Percentiles rank a stretch among this genome's conserved stretches.
These are phyloP conservation scores for Drosophila orosa DNA, from an alignment of 1,140 invertebrate species.

Conservation along the genomic window DNA sequence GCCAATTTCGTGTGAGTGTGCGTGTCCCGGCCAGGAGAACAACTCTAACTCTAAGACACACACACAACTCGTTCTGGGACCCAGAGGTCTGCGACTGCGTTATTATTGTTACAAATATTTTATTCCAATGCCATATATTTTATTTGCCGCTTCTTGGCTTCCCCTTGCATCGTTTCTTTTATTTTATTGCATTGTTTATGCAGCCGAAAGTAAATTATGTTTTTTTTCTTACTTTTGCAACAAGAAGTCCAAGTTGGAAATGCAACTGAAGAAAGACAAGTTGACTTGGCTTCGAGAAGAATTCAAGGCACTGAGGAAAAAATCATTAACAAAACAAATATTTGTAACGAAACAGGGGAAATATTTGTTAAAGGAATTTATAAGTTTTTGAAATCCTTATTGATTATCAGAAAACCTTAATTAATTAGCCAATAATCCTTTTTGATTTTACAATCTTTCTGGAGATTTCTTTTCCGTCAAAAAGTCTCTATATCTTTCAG, in stretches of 20 bases:
- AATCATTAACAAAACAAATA: too few species aligned
- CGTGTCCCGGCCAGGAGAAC: constrained; percentile 2
- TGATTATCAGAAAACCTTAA: background rate
- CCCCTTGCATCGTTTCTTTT: constrained; percentile 64
- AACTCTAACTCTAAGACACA: constrained; percentile 40
- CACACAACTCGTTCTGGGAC: constrained; percentile 26
- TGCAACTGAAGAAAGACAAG: constrained; percentile 21
- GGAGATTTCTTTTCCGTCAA: background rate
- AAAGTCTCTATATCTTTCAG: background rate
- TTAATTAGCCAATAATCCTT: too few species aligned
- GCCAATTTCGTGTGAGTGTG: constrained; percentile 66
- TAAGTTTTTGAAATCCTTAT: background rate
- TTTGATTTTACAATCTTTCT: background rate
- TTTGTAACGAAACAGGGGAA: background rate
- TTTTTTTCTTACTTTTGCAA: constrained; percentile 49
- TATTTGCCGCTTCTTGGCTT: constrained; percentile 46
- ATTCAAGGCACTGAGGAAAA: constrained; percentile 16
- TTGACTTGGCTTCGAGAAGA: constrained; percentile 1
- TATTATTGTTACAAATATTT: constrained; percentile 83
- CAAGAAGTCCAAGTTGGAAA: constrained; percentile 25
- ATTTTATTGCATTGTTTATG: constrained; percentile 83
- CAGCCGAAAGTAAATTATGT: constrained; percentile 81
- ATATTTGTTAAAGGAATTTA: background rate
- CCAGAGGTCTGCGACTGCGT: constrained; percentile 39
- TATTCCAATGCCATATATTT: constrained; percentile 83